Conservation (phyloP, 2,797 vertebrate species). For the Halcyon leucocephala region DNA sequence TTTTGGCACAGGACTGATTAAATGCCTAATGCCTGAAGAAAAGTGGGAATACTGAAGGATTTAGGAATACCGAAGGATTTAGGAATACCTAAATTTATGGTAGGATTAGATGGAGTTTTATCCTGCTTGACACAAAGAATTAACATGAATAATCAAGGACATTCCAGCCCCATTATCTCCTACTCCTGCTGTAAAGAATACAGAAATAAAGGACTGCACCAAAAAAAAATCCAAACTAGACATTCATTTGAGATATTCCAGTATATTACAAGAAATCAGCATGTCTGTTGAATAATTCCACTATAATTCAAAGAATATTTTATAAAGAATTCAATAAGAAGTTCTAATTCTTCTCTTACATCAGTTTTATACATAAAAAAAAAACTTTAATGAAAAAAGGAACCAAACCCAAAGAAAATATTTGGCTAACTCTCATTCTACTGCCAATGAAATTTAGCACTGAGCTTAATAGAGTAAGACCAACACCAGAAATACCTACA, state of each 20-base stretch:
- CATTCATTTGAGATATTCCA: neutral
- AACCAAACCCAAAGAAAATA: slow-evolving; percentile 19
- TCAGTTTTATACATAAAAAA: neutral
- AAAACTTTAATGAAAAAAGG: neutral
- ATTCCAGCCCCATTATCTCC: slow-evolving; percentile 41
- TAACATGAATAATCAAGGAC: slow-evolving; percentile 6
- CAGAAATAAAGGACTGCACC: neutral
- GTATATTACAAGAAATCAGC: neutral
- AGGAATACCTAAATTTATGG: slow-evolving; percentile 53
- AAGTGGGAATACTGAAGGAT: slow-evolving; percentile 35
- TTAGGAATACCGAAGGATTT: slow-evolving; percentile 42
- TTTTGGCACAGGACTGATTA: neutral
- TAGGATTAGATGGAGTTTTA: slow-evolving; percentile 38
- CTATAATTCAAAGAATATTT: neutral
- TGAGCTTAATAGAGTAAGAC: neutral
- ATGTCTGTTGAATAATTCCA: neutral
- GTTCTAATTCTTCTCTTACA: neutral
- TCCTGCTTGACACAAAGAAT: neutral
- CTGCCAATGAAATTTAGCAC: neutral
- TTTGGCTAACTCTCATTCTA: neutral
- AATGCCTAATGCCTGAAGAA: neutral
- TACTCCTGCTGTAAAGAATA: neutral
- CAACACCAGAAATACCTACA: neutral
- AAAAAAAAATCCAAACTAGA: neutral
- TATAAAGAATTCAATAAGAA: neutral